Evolutionary conservation across 2,888 invertebrate genomes (phyloP).

Genomic region (Rutpela maculata): DNA sequence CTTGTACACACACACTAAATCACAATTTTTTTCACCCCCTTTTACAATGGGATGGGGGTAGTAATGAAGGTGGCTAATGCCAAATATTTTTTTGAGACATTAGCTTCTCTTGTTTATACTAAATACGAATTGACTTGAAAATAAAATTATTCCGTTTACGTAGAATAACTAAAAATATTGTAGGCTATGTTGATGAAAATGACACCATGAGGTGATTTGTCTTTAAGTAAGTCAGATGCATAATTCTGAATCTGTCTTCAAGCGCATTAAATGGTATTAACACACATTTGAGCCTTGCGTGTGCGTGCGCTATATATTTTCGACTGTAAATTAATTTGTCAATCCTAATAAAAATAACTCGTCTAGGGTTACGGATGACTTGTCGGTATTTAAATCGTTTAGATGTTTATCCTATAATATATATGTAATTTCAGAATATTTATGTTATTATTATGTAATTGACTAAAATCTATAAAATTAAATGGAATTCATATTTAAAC

Average conservation of each 20-base stretch:
- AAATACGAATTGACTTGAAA: too few species aligned
- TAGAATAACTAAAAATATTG: too few species aligned
- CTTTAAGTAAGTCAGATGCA: neutral
- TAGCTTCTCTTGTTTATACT: too few species aligned
- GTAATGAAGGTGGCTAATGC: too few species aligned
- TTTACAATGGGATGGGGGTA: too few species aligned
- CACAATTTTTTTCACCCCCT: too few species aligned
- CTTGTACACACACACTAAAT: too few species aligned
- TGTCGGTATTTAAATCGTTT: slow-evolving; percentile 34
- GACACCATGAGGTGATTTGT: neutral
- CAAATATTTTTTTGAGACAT: too few species aligned
- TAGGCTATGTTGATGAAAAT: neutral
- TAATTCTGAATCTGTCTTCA: slow-evolving; percentile 49
- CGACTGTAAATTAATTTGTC: slow-evolving; percentile 57
- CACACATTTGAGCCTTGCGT: slow-evolving; percentile 53
- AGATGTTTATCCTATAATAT: slow-evolving; percentile 41
- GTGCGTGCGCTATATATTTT: slow-evolving; percentile 58
- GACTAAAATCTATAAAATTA: slow-evolving; percentile 16
- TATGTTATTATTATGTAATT: slow-evolving; percentile 27
- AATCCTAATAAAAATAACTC: slow-evolving; percentile 54
- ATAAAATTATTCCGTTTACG: too few species aligned
- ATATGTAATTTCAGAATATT: slow-evolving; percentile 34
- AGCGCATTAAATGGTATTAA: slow-evolving; percentile 53
- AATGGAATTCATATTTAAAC: neutral
- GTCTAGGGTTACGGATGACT: slow-evolving; percentile 39